These are phyloP conservation scores for Xerus inauris DNA, from an alignment of 2,113 vertebrate genomes.

Conservation along the genomic window DNA sequence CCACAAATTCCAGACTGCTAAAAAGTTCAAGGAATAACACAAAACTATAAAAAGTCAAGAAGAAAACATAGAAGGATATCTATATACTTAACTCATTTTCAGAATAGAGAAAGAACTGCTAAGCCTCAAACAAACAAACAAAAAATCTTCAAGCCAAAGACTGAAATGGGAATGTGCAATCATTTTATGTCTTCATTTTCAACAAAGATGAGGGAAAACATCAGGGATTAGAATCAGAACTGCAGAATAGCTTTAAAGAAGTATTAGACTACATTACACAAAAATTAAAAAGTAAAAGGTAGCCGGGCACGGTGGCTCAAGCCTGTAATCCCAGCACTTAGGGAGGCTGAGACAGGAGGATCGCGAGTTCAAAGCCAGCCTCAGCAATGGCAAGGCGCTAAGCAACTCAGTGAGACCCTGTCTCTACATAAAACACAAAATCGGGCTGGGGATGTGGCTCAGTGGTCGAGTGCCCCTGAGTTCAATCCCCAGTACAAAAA, in stretches of 20 bases:
- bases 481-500: too few species aligned
- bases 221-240: neutral
- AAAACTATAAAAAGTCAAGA: neutral
- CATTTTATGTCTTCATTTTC: neutral
- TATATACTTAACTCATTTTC: neutral
- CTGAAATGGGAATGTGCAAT: neutral
- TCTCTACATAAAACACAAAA: too few species aligned
- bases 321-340: too few species aligned
- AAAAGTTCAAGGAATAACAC: conserved; percentile 28
- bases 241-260: conserved; percentile 18
- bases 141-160: neutral
- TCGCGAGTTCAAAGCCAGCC: too few species aligned
- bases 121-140: neutral
- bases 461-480: too few species aligned
- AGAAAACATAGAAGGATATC: neutral
- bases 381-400: too few species aligned
- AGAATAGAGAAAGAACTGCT: neutral
- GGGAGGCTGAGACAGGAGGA: too few species aligned
- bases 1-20: conserved; percentile 4
- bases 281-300: neutral
- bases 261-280: neutral
- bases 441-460: too few species aligned
- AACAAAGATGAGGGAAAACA: neutral
- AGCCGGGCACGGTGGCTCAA: too few species aligned
- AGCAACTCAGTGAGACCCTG: too few species aligned